Conservation (phyloP, 2,888 invertebrate genomes). For the Cistogaster globosa region DNA sequence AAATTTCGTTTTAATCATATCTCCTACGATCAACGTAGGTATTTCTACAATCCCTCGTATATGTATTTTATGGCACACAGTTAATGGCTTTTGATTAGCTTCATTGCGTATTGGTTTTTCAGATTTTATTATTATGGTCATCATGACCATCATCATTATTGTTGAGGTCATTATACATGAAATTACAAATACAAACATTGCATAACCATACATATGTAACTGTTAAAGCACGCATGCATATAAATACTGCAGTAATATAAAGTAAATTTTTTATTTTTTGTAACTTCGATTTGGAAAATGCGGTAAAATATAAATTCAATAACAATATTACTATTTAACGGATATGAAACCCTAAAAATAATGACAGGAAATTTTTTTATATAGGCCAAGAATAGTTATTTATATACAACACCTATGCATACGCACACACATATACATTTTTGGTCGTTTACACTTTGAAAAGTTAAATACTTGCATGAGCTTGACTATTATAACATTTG, state of each 20-base stretch:
- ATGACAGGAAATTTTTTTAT: conserved; percentile 53
- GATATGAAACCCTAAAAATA: conserved; percentile 60
- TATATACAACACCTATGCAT: not conserved
- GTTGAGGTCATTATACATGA: conserved; percentile 6
- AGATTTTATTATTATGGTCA: conserved; percentile 50
- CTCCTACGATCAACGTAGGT: no score
- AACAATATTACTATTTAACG: conserved; percentile 58
- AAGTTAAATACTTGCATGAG: not conserved
- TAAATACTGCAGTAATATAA: conserved; percentile 65
- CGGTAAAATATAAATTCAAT: conserved; percentile 72
- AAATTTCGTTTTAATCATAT: no score
- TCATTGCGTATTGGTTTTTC: conserved; percentile 71
- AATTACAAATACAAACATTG: not conserved
- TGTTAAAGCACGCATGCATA: conserved; percentile 23
- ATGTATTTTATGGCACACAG: conserved; percentile 53
- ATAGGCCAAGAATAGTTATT: conserved; percentile 17
- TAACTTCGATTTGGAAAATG: conserved; percentile 46
- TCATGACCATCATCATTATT: conserved; percentile 35
- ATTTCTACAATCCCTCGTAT: conserved; percentile 15
- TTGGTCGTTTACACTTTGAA: not conserved
- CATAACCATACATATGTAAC: not conserved
- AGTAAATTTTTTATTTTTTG: conserved; percentile 6
- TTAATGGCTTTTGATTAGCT: conserved; percentile 74
- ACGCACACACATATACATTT: not conserved
- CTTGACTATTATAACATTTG: not conserved